Conservation (phyloP, 1,140 invertebrate species). For the Lithobius niger region DNA sequence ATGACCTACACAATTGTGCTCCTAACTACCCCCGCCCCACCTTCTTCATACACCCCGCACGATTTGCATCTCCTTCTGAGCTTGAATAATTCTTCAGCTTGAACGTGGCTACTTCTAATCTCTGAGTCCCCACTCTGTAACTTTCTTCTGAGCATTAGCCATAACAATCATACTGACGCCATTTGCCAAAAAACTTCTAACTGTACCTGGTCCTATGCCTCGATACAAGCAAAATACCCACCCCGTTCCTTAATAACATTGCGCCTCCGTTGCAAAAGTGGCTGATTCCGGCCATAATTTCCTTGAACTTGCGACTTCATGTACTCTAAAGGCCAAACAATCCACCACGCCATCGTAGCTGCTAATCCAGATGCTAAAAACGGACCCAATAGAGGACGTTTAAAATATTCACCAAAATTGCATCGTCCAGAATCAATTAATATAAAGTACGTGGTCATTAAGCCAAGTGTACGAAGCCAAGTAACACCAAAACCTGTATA, state of each 20-base stretch:
- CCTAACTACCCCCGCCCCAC: no score
- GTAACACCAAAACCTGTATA: no score
- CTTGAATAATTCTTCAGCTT: no score
- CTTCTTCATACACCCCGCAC: no score
- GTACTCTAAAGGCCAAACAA: conserved; percentile 30
- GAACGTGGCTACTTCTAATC: no score
- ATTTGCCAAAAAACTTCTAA: conserved; percentile 8
- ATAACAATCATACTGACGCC: conserved; percentile 30
- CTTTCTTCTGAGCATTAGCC: conserved; percentile 27
- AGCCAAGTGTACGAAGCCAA: no score
- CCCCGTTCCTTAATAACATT: neutral
- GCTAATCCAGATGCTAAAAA: conserved; percentile 25
- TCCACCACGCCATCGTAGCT: conserved; percentile 29
- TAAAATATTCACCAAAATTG: conserved; percentile 23
- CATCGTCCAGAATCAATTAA: conserved; percentile 1
- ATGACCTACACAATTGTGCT: no score
- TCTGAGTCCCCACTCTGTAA: conserved; percentile 25
- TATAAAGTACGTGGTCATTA: conserved; percentile 1
- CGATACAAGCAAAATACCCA: conserved; percentile 4
- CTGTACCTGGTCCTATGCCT: neutral
- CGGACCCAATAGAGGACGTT: conserved; percentile 25
- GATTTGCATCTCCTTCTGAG: no score
- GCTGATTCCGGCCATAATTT: conserved; percentile 24
- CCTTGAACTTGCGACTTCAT: conserved; percentile 30
- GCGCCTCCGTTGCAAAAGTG: conserved; percentile 5